Evolutionary conservation across 2,797 vertebrate genomes (phyloP).

Genomic region (Acipenser transmontanus): DNA sequence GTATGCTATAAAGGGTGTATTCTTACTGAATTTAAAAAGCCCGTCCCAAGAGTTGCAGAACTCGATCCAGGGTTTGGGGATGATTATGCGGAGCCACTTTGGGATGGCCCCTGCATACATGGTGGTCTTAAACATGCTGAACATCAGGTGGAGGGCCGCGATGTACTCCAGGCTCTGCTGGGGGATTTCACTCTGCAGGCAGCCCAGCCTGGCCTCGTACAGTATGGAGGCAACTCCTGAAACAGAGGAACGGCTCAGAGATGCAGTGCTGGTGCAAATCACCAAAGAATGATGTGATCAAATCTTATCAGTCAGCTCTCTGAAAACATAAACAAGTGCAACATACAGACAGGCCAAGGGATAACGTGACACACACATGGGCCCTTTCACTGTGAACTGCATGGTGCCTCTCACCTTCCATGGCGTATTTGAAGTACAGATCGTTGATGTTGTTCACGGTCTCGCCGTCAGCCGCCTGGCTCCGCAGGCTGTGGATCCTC

Average conservation of each 20-base stretch:
- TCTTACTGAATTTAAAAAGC: constrained; percentile 71
- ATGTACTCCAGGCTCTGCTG: constrained; percentile 79
- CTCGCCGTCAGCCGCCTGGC: constrained; percentile 56
- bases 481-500: constrained; percentile 61
- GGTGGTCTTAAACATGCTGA: constrained; percentile 92
- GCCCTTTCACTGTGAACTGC: background rate
- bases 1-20: background rate
- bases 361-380: background rate
- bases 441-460: constrained; percentile 79
- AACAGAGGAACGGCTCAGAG: background rate
- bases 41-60: constrained; percentile 92
- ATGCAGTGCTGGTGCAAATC: background rate
- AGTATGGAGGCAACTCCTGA: constrained; percentile 80
- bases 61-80: constrained; percentile 87
- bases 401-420: constrained; percentile 73
- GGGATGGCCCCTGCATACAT: constrained; percentile 92
- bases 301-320: background rate
- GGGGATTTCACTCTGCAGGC: constrained; percentile 74
- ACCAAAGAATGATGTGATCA: background rate
- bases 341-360: constrained; percentile 7
- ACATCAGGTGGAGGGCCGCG: constrained; percentile 81
- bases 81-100: constrained; percentile 79
- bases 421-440: constrained; percentile 90
- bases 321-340: background rate
- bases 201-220: constrained; percentile 79